phyloP scores from a whole-genome alignment of 1,140 invertebrate species.

The Hestina assimilis region DNA sequence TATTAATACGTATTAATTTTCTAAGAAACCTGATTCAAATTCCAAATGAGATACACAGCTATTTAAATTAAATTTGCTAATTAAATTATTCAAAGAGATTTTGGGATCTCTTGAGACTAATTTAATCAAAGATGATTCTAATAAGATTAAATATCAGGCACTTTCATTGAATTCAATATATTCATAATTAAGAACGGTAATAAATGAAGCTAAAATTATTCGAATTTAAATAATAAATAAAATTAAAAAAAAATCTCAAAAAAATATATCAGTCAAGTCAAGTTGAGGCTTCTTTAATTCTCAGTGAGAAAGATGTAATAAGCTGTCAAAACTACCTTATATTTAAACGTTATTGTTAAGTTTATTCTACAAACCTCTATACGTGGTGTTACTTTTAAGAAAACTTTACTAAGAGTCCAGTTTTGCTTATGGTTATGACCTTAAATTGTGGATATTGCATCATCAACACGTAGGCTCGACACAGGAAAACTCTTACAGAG shows the following conservation, averaged over 20 bases:
- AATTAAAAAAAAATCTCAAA: neutral
- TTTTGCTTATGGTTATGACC: neutral
- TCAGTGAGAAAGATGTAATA: constrained; percentile 9
- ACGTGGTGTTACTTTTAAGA: neutral
- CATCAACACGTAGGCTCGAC: constrained; percentile 17
- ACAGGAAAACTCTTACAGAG: constrained; percentile 14
- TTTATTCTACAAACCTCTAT: neutral
- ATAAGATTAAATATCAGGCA: neutral
- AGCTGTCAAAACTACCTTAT: constrained; percentile 11
- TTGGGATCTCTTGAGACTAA: neutral
- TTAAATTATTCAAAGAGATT: neutral
- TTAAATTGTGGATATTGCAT: neutral
- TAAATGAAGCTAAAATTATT: neutral
- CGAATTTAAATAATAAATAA: neutral
- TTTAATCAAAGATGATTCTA: neutral
- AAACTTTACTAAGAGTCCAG: neutral
- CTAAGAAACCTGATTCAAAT: too few relatives aligned
- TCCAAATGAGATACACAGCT: neutral
- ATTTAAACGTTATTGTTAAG: neutral
- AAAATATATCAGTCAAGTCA: neutral
- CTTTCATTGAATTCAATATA: neutral
- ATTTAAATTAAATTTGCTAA: neutral
- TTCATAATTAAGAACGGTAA: neutral
- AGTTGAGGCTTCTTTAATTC: neutral
- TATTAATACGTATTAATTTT: too few relatives aligned